phyloP scores from a whole-genome alignment of 2,113 vertebrate species.

The Sinocyclocheilus grahami region DNA sequence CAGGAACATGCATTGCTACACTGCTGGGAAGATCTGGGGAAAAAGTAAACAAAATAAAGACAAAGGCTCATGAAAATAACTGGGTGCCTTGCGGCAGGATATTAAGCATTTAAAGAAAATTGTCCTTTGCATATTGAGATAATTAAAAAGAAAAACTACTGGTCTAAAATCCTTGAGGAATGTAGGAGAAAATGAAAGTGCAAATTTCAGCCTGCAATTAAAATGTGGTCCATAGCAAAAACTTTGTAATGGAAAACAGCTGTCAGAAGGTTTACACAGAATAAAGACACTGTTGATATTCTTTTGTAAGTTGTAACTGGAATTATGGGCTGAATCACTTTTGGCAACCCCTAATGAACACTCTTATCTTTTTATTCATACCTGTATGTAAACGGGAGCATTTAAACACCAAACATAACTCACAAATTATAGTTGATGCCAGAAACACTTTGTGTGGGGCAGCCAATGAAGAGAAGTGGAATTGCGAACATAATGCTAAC shows the following conservation, averaged over 20 bases:
- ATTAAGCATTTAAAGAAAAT: not conserved
- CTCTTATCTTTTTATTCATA: not conserved
- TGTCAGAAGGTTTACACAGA: not conserved
- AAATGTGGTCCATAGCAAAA: not conserved
- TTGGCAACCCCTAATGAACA: not conserved
- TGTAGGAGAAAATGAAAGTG: not conserved
- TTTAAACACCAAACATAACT: not conserved
- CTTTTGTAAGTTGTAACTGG: not conserved
- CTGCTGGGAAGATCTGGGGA: rapidly evolving
- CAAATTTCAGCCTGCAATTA: not conserved
- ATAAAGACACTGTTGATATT: not conserved
- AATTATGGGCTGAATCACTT: not conserved
- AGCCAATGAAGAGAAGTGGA: constrained; percentile 87
- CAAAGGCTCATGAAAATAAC: not conserved
- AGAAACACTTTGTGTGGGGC: constrained; percentile 78
- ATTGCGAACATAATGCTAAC: constrained; percentile 70
- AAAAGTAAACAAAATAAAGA: not conserved
- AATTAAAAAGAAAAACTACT: not conserved
- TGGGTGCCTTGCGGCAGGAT: not conserved
- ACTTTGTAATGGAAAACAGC: not conserved
- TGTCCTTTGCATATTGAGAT: not conserved
- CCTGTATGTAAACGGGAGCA: not conserved
- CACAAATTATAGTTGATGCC: constrained; percentile 67
- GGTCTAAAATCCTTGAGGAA: not conserved
- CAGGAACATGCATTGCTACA: constrained; percentile 78